Base-by-base conservation (phyloP, 2,888 invertebrate species). In the Stomorhina lunata region DNA sequence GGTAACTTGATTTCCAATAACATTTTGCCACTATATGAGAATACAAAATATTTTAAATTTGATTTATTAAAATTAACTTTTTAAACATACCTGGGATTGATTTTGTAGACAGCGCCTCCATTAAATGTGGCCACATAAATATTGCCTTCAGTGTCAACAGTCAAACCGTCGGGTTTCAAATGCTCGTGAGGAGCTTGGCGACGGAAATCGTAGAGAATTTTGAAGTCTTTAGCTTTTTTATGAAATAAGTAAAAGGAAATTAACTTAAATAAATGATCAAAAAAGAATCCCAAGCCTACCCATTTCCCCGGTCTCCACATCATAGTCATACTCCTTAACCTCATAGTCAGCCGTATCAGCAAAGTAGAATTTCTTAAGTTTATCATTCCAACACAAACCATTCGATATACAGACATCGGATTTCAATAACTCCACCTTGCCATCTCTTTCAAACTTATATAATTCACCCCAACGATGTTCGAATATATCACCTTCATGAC, bases 61-160 rank as follows among this genome's bases (percentile, higher is more conserved):
- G 37, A 40, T 55, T 68, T 43, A 29, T 27, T 7, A 45, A 37
- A 29, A 27, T 9, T 40, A 34, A 6, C 3, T 45, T 40, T 10
- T 2, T 2, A 40, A 73, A 93, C 92, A 69, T 85, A 91, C 91
- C 57, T 88, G 68, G 91, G 90, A 75, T 91, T 86, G 9, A 91
- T 78, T 86, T 91, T 91, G 66, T 85, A 90, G 69, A 95, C 92
- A 87, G 93, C 92, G 7, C 93, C 92, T 0, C 94, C 95, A 84
- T 93, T 93, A 87, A 94, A 96, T 88, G 94, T 94, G 61, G 95
- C 95, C 50, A 96, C 93, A 95, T 96, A 96, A 3, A 96, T 91
- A 89, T 95, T 95, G 2, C 95, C 96, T 81, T 95, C 94, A 0
- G 93, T 92, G 90, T 96, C 96, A 71, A 95, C 95, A 80, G 95